Base-by-base conservation (phyloP, 1,140 invertebrate genomes). In the Aradophagus sp. region DNA sequence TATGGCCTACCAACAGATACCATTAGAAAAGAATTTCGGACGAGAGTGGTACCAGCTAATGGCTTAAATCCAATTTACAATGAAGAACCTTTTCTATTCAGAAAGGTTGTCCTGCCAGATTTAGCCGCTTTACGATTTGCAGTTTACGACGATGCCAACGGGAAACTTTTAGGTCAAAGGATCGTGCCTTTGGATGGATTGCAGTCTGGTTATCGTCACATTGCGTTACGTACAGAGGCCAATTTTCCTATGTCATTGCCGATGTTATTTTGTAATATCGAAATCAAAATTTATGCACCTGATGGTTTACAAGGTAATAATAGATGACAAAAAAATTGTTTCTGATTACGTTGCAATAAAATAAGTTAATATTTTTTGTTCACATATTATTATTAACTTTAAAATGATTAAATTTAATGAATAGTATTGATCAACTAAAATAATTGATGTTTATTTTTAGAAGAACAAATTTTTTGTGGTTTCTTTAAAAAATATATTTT, bases 271-370 rank as follows among this genome's bases (percentile, higher is more conserved):
- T 99, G 97, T 84, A 96, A 98, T 83, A 98, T 99, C 77, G 97
- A 99, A 85, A 90, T 99, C 31, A 99, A 99, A 87, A 99, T 99
- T 72, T 99, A 99, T 87, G 97, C 99, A 56, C 98, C 98, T 42
- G 98, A 99, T 88, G 98, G 98, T 50, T 94, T 99, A 81, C 96
- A 97, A 90, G 95, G 56, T 59, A 56, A 10, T 61, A 59, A 55
- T 8, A 36, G 15, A 32, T n/a, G n/a, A n/a, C n/a, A n/a, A n/a
- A n/a, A n/a, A n/a, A n/a, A n/a, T n/a, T n/a, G n/a, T n/a, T n/a
- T n/a, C n/a, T n/a, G n/a, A n/a, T n/a, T n/a, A n/a, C n/a, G n/a
- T n/a, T n/a, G n/a, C n/a, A n/a, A n/a, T n/a, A n/a, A n/a, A n/a
- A n/a, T n/a, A n/a, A n/a, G n/a, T n/a, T n/a, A n/a, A n/a, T n/a